Evolutionary conservation across 1,140 invertebrate genomes (phyloP).

Genomic region (Calephelis virginiensis): DNA sequence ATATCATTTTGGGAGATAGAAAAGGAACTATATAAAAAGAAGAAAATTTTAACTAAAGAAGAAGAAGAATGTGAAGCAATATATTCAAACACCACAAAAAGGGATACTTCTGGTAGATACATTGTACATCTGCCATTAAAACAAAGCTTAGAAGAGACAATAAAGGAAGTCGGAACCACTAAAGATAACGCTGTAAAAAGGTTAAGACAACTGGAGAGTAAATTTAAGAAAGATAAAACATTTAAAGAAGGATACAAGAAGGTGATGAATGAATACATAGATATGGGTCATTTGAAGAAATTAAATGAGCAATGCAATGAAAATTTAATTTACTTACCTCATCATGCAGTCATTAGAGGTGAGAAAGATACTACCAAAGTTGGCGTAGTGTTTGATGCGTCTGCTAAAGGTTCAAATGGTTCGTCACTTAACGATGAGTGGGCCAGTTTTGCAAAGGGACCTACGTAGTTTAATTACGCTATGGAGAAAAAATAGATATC

Average conservation of each 20-base stretch:
- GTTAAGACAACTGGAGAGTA: slow-evolving; percentile 33
- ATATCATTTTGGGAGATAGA: slow-evolving; percentile 41
- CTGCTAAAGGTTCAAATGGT: slow-evolving; percentile 33
- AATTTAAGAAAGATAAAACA: slow-evolving; percentile 28
- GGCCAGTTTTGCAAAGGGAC: slow-evolving; percentile 34
- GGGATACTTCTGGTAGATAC: slow-evolving; percentile 32
- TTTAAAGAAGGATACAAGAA: slow-evolving; percentile 32
- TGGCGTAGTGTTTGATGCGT: slow-evolving; percentile 38
- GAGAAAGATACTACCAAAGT: slow-evolving; percentile 39
- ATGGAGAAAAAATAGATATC: slow-evolving; percentile 34
- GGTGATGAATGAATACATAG: slow-evolving; percentile 31
- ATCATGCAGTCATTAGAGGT: slow-evolving; percentile 36
- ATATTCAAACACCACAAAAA: slow-evolving; percentile 31
- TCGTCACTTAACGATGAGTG: slow-evolving; percentile 32
- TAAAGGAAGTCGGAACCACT: slow-evolving; percentile 29
- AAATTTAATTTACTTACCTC: slow-evolving; percentile 31
- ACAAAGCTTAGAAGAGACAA: slow-evolving; percentile 26
- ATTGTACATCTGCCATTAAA: slow-evolving; percentile 32
- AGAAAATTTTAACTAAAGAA: slow-evolving; percentile 31
- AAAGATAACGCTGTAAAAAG: slow-evolving; percentile 29
- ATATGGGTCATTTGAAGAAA: slow-evolving; percentile 4
- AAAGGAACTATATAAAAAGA: slow-evolving; percentile 27
- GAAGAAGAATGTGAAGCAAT: slow-evolving; percentile 35
- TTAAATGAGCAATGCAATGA: slow-evolving; percentile 16
- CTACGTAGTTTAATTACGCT: slow-evolving; percentile 29